Evolutionary conservation across 2,797 vertebrate genomes (phyloP), one percentile per base, ranked within the genome.

Genomic region (Hypotaenidia philippensis): DNA sequence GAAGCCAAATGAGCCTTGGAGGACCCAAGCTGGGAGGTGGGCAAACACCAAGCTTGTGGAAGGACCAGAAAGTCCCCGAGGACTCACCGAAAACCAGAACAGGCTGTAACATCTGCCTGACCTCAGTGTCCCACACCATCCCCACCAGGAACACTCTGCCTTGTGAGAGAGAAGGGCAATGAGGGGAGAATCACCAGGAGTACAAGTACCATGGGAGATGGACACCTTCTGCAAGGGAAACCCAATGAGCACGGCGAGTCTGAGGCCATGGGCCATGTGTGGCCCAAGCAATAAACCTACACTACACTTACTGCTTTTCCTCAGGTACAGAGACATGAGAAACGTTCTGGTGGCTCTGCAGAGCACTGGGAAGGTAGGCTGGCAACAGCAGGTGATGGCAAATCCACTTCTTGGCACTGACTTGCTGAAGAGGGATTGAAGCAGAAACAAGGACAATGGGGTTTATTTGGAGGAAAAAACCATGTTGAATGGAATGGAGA

Each of bases 201-300:
- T 15, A 69, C 31, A 27, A 45, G 47, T 8, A 6, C 64, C 20
- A 0, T 6, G 36, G 61, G 49, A 68, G 41, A 15, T 34, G 55
- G 16, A 22, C 38, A 34, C 26, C 47, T 71, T 40, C 88, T n/a
- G 47, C 27, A 32, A 61, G 70, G 40, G 31, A 56, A 85, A 49
- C 26, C 27, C 34, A 52, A 12, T 0, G 4, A 45, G 41, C 2
- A 11, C 23, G 11, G 49, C 1, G 12, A 45, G 22, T 22, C 36
- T 11, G 31, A 55, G 49, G 32, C 40, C 12, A 2, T 2, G 63
- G 41, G 20, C 22, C 55, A 20, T 1, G 21, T 4, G 14, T 29
- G 52, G 81, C 53, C 70, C 31, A 60, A 71, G n/a, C 41, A 60
- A 2, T 25, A 27, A n/a, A 13, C 8, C 53, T 47, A 22, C 6